Conservation (phyloP, 2,797 vertebrate species). For the Hoplostethus mediterraneus region DNA sequence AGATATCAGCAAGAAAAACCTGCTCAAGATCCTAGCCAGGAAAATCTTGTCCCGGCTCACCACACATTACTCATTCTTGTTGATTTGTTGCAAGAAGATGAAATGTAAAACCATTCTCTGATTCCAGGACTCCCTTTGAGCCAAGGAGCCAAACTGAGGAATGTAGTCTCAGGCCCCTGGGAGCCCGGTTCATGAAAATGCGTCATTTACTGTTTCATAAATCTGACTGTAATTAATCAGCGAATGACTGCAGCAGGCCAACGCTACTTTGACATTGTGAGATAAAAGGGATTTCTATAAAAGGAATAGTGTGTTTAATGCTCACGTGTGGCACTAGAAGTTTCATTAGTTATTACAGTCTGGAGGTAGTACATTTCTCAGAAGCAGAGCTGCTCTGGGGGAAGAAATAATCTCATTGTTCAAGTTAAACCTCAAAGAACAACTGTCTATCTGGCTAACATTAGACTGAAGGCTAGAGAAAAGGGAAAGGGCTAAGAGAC, state of each 20-base stretch:
- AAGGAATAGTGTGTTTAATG: background rate
- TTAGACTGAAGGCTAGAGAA: no score
- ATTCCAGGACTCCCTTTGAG: background rate
- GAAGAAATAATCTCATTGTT: no score
- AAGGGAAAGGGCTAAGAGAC: no score
- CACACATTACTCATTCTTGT: slow-evolving; percentile 36
- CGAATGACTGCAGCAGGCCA: no score
- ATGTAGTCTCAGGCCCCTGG: background rate
- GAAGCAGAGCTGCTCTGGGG: no score
- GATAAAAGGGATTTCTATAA: background rate
- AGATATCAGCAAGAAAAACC: slow-evolving; percentile 21
- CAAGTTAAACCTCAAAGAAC: no score
- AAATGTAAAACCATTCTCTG: background rate
- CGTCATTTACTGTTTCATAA: background rate
- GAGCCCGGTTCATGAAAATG: background rate
- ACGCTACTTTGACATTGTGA: background rate
- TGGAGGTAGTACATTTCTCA: background rate
- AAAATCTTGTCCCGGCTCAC: slow-evolving; percentile 40
- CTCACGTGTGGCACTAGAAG: no score
- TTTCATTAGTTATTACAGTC: background rate
- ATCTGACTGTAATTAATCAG: background rate
- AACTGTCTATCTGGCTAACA: no score
- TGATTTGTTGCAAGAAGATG: slow-evolving; percentile 21
- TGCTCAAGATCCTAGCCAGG: slow-evolving; percentile 27
- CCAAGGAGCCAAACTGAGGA: slow-evolving; percentile 4